These are phyloP conservation scores for Micropoecilia bifurca DNA, from an alignment of 2,797 vertebrate genomes.

Conservation along the genomic window DNA sequence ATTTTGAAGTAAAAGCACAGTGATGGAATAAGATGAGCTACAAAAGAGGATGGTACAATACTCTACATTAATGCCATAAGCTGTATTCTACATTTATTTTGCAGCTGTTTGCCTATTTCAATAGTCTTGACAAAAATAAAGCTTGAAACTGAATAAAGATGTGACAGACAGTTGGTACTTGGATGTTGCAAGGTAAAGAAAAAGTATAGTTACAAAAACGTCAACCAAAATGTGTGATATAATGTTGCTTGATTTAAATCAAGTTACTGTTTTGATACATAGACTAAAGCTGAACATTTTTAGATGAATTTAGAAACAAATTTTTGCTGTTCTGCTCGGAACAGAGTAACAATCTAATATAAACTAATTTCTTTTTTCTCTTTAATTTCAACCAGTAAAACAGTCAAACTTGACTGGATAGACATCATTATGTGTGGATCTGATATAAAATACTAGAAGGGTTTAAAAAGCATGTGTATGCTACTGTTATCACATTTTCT, in stretches of 20 bases:
- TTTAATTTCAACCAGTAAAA: background rate
- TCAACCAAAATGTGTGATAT: background rate
- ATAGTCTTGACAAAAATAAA: background rate
- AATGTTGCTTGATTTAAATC: background rate
- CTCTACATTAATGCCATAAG: no score
- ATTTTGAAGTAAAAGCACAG: background rate
- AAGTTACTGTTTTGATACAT: background rate
- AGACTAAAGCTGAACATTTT: background rate
- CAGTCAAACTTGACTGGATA: background rate
- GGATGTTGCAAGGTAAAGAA: background rate
- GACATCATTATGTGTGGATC: background rate
- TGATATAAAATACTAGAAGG: background rate
- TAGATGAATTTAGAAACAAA: background rate
- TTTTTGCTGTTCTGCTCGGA: background rate
- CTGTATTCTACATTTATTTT: background rate
- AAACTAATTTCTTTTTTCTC: background rate
- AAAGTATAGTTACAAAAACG: background rate
- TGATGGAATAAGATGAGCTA: background rate
- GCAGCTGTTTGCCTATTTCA: background rate
- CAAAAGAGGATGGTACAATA: no score
- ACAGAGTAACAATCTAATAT: background rate
- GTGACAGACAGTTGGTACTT: background rate
- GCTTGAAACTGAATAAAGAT: background rate
- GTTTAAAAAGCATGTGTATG: background rate
- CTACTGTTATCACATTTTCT: background rate